Evolutionary conservation across 2,888 invertebrate species (phyloP).

Genomic region (Penaeus monodon): DNA sequence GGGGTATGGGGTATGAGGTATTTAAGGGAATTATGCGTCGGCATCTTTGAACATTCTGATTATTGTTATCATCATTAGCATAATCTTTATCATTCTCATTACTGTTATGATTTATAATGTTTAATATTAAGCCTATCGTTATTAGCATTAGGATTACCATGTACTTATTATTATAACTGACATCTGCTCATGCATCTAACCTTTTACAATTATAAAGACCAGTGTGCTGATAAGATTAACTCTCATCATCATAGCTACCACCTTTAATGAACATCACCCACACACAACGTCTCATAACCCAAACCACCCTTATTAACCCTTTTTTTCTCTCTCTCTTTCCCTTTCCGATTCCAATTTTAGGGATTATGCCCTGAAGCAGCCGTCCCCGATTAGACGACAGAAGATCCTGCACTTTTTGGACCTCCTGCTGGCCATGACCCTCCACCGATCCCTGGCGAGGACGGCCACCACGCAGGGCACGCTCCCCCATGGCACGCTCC

Average conservation of each 20-base stretch:
- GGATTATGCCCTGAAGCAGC: constrained; percentile 64
- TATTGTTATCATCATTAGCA: too few relatives aligned
- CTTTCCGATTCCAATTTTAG: constrained; percentile 1
- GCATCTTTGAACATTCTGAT: too few relatives aligned
- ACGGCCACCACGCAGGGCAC: constrained; percentile 4
- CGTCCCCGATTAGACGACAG: constrained; percentile 61
- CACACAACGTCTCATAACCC: too few relatives aligned
- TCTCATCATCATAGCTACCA: too few relatives aligned
- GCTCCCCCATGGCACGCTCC: not conserved
- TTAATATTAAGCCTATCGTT: not conserved
- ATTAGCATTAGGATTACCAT: not conserved
- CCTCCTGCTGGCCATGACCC: constrained; percentile 63
- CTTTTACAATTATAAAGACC: too few relatives aligned
- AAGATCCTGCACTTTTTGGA: constrained; percentile 64
- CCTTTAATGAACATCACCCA: too few relatives aligned
- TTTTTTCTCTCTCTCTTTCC: constrained; percentile 1
- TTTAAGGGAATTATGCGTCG: too few relatives aligned
- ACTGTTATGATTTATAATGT: not conserved
- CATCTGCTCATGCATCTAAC: too few relatives aligned
- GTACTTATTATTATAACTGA: not conserved
- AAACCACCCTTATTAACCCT: not conserved
- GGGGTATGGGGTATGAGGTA: too few relatives aligned
- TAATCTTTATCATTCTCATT: not conserved
- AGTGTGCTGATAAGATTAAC: not conserved
- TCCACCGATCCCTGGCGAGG: constrained; percentile 49